phyloP scores from a whole-genome alignment of 1,140 invertebrate species.

The Eumeta japonica region DNA sequence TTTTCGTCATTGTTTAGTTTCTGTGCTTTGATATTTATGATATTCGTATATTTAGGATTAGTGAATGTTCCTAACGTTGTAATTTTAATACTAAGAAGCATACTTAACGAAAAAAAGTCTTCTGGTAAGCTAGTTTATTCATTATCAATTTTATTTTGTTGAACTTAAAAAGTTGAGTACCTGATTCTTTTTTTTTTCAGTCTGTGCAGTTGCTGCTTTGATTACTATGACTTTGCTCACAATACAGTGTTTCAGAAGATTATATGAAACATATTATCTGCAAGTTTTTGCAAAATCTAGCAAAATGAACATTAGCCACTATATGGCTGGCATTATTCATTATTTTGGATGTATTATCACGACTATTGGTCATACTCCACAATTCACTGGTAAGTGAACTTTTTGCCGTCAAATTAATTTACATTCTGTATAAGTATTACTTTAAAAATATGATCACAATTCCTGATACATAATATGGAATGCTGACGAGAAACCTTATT shows the following conservation, averaged over 20 bases:
- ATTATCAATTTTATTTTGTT: too few relatives aligned
- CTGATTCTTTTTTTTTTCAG: constrained; percentile 44
- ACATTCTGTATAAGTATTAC: too few relatives aligned
- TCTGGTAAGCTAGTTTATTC: constrained; percentile 47
- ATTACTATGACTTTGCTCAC: constrained; percentile 63
- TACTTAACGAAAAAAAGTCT: constrained; percentile 49
- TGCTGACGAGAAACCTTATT: too few relatives aligned
- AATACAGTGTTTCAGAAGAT: constrained; percentile 69
- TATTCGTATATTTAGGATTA: constrained; percentile 58
- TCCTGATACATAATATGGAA: too few relatives aligned
- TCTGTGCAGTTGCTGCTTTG: constrained; percentile 56
- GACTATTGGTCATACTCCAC: constrained; percentile 69
- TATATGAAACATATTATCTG: constrained; percentile 76
- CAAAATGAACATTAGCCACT: constrained; percentile 78
- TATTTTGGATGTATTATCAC: constrained; percentile 70
- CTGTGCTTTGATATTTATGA: constrained; percentile 47
- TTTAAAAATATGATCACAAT: too few relatives aligned
- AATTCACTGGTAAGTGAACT: constrained; percentile 61
- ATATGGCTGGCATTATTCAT: constrained; percentile 71
- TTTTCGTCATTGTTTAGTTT: constrained; percentile 61
- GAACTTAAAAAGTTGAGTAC: too few relatives aligned
- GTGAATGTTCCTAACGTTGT: too few relatives aligned
- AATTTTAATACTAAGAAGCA: too few relatives aligned
- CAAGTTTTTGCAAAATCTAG: constrained; percentile 75
- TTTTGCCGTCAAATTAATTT: constrained; percentile 5